These are phyloP conservation scores for Euura lappo DNA, from an alignment of 1,140 invertebrate species.

Conservation along the genomic window DNA sequence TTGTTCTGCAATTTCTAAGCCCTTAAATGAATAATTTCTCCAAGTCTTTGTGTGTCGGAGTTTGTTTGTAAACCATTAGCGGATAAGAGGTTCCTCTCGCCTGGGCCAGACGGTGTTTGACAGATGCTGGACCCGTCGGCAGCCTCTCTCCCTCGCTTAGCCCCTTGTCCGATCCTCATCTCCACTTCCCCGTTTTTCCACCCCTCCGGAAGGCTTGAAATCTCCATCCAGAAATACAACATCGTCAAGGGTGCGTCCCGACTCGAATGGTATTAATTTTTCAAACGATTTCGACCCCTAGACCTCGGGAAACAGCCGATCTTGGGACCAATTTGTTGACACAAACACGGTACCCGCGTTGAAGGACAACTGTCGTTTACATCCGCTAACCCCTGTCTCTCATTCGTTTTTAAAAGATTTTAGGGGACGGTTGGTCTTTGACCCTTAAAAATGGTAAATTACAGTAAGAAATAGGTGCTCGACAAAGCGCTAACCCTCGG, in stretches of 20 bases:
- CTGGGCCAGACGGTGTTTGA: neutral
- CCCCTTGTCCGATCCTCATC: neutral
- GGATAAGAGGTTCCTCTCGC: conserved; percentile 13
- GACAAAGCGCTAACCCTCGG: too few species aligned
- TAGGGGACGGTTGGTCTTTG: too few species aligned
- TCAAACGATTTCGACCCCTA: neutral
- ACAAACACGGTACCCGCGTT: too few species aligned
- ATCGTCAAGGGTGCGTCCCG: neutral
- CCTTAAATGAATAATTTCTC: conserved; percentile 4
- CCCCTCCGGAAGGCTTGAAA: neutral
- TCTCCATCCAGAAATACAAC: neutral
- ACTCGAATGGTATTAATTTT: neutral
- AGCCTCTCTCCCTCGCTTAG: neutral
- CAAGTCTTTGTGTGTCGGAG: conserved; percentile 13
- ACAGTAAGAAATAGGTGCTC: too few species aligned
- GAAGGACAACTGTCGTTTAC: too few species aligned
- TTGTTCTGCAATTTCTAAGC: neutral
- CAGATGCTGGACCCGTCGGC: conserved; percentile 6
- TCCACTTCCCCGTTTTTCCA: neutral
- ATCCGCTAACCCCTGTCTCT: too few species aligned
- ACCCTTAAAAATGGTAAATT: too few species aligned
- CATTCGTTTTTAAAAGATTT: too few species aligned
- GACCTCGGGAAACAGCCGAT: too few species aligned
- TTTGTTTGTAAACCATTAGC: conserved; percentile 40
- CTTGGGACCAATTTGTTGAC: too few species aligned